These are phyloP conservation scores for Nerophis lumbriciformis DNA, from an alignment of 2,113 vertebrate genomes.

Conservation along the genomic window DNA sequence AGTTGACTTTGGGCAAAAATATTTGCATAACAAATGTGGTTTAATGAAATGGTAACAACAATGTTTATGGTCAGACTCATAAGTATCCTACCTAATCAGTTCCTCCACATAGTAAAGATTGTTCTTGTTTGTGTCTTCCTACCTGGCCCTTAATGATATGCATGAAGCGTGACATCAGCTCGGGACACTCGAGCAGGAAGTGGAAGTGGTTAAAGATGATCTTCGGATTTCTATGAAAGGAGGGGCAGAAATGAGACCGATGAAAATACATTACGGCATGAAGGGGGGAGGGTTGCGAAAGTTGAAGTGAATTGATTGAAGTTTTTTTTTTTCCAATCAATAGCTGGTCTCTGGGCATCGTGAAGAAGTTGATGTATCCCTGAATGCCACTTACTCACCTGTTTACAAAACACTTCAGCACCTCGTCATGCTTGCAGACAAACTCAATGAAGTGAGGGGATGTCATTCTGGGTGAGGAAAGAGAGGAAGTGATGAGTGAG, in stretches of 20 bases:
- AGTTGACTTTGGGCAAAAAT: no score
- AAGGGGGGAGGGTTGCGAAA: slow-evolving; percentile 1
- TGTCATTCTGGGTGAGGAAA: slow-evolving; percentile 80
- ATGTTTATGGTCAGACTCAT: no score
- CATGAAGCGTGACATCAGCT: slow-evolving; percentile 99
- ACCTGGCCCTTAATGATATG: slow-evolving; percentile 99
- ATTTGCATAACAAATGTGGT: no score
- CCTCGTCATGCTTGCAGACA: slow-evolving; percentile 95
- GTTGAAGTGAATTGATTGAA: slow-evolving; percentile 5
- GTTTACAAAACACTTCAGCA: slow-evolving; percentile 97
- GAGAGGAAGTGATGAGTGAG: background rate
- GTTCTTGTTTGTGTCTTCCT: slow-evolving; percentile 18
- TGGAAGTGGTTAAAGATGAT: slow-evolving; percentile 99
- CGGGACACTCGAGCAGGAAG: slow-evolving; percentile 96
- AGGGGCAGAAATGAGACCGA: slow-evolving; percentile 19
- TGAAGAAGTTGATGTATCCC: slow-evolving; percentile 9
- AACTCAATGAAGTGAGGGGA: slow-evolving; percentile 97
- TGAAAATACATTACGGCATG: background rate
- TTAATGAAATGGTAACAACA: no score
- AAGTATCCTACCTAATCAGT: background rate
- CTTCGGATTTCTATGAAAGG: slow-evolving; percentile 84
- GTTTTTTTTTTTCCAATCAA: slow-evolving; percentile 1
- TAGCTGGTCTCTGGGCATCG: slow-evolving; percentile 1
- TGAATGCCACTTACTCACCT: slow-evolving; percentile 70
- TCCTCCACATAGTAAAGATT: background rate